Evolutionary conservation across 2,113 vertebrate species (phyloP), one percentile per base, ranked within the genome.

Genomic region (Channa maculata): DNA sequence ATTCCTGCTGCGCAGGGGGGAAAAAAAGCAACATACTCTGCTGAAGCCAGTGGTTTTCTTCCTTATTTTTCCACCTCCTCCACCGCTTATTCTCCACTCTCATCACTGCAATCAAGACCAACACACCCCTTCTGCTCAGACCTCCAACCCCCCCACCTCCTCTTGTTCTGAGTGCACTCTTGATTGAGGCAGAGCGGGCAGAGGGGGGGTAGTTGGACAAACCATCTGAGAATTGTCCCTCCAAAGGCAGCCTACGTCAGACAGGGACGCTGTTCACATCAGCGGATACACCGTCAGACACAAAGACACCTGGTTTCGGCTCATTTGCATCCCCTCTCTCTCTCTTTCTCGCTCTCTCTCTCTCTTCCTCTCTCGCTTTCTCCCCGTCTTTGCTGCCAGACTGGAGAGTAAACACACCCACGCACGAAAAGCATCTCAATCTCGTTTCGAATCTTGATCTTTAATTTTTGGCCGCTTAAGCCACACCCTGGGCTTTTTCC

Each of bases 281-380:
- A 72, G 85, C 71, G 50, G 83, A 89, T 75, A 67, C 73, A 34
- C 86, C 13, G 80, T 79, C 73, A 67, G 82, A 86, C 88, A 91
- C 87, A 90, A 90, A 91, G 88, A 88, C 86, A 89, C 89, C 88
- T 91, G 88, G 61, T 73, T 84, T 41, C 13, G 62, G 59, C 74
- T 79, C 37, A 52, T 79, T 72, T 69, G 74, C 81, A 75, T 89
- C 72, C 62, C 39, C 52, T 60, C 34, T 36, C 55, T 43, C 43
- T 44, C 62, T 67, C 71, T 65, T 24, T 24, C 24, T 24, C 24
- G 24, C 52, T 60, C 34, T 36, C 55, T 43, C 43, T 44, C 62
- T 67, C 71, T 65, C 69, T 11, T 37, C 45, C 49, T 52, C 57
- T 50, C 52, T 49, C 54, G 8, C 69, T 48, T 60, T 65, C 66